These are phyloP conservation scores for Amphiprion percula DNA, from an alignment of 2,113 vertebrate genomes.

Conservation along the genomic window DNA sequence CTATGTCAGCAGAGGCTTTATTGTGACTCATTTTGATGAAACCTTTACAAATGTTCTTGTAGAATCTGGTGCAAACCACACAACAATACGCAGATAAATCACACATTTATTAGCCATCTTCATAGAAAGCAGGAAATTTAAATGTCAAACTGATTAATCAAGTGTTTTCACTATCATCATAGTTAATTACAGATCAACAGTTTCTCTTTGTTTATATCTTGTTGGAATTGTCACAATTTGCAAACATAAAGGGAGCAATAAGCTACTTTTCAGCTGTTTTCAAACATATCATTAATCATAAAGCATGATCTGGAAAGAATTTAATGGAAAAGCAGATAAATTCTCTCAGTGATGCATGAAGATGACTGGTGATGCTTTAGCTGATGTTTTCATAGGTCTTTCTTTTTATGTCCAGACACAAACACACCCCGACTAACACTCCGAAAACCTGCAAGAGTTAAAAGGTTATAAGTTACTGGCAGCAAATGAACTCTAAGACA, in stretches of 20 bases:
- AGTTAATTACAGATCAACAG: background rate
- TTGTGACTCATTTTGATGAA: too few species aligned
- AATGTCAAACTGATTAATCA: background rate
- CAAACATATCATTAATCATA: background rate
- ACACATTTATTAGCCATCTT: constrained; percentile 22
- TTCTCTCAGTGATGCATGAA: background rate
- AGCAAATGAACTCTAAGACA: constrained; percentile 28
- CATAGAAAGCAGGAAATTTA: background rate
- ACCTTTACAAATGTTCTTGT: too few species aligned
- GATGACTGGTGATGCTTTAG: constrained; percentile 13
- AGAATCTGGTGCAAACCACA: background rate
- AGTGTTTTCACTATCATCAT: background rate
- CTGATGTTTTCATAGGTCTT: constrained; percentile 34
- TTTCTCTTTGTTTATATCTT: background rate
- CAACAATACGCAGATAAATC: background rate
- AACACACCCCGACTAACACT: constrained; percentile 16
- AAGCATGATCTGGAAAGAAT: background rate
- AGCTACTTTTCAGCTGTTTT: background rate
- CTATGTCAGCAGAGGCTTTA: too few species aligned
- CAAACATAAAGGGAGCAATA: background rate
- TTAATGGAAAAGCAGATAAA: background rate
- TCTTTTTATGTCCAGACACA: constrained; percentile 28
- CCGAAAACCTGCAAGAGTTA: constrained; percentile 49
- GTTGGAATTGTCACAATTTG: background rate
- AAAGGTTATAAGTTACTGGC: constrained; percentile 46